phyloP scores from a whole-genome alignment of 2,797 vertebrate species.

The Gila robusta region DNA sequence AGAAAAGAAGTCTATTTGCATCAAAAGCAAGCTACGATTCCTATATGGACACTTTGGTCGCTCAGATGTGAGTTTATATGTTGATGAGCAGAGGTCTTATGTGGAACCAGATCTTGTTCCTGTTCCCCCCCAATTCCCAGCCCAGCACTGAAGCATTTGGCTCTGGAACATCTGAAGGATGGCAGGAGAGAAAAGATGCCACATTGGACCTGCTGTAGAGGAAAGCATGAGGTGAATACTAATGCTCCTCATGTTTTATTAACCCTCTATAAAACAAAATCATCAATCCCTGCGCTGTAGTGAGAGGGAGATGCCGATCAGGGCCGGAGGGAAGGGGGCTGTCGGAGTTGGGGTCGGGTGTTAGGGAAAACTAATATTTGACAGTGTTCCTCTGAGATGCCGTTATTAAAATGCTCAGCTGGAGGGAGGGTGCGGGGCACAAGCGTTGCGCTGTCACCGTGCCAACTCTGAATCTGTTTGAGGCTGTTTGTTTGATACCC shows the following conservation, averaged over 20 bases:
- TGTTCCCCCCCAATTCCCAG: conserved; percentile 65
- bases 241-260: conserved; percentile 85
- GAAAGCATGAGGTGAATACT: conserved; percentile 72
- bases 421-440: conserved; percentile 54
- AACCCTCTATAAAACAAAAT: conserved; percentile 80
- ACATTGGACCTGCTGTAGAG: conserved; percentile 18
- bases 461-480: conserved; percentile 39
- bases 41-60: conserved; percentile 29
- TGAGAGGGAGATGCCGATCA: conserved; percentile 60
- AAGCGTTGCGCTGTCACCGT: conserved; percentile 53
- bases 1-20: conserved; percentile 44
- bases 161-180: conserved; percentile 69
- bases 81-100: conserved; percentile 41
- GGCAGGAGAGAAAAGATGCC: conserved; percentile 64
- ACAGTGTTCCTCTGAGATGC: conserved; percentile 60
- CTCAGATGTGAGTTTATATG: conserved; percentile 28
- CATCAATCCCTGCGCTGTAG: conserved; percentile 77
- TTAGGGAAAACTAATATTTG: conserved; percentile 72
- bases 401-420: conserved; percentile 69
- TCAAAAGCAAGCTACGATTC: conserved; percentile 40
- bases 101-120: conserved; percentile 52
- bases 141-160: conserved; percentile 49
- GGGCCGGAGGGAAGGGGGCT: conserved; percentile 60
- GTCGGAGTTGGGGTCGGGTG: conserved; percentile 33
- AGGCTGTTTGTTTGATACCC: conserved; percentile 47